Percentiles rank a stretch among this genome's conserved stretches.
Evolutionary conservation across 1,140 invertebrate species (phyloP).

Genomic region (Cecropterus lyciades): DNA sequence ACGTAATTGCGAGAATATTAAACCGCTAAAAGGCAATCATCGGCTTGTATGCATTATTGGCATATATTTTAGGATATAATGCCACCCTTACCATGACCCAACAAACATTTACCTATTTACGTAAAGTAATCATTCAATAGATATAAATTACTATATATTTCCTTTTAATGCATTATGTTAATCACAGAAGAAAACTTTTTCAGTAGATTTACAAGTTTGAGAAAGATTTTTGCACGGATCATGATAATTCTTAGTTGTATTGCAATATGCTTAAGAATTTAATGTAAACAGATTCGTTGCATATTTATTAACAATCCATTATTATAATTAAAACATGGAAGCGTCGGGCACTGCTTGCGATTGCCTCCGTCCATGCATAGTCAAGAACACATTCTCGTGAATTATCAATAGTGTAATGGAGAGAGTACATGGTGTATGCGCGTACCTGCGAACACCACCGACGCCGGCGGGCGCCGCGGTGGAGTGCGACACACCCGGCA

Average conservation of each 20-base stretch:
- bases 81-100: not conserved
- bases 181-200: too few species aligned
- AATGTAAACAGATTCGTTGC: not conserved
- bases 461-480: conserved; percentile 75
- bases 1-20: conserved; percentile 22
- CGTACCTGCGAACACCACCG: conserved; percentile 77
- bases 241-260: too few species aligned
- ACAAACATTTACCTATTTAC: conserved; percentile 1
- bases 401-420: not conserved
- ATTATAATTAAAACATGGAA: not conserved
- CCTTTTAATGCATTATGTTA: too few species aligned
- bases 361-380: not conserved
- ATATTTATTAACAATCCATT: not conserved
- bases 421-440: not conserved
- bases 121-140: not conserved
- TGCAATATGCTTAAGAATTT: too few species aligned
- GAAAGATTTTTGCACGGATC: too few species aligned
- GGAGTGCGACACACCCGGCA: conserved; percentile 76
- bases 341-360: not conserved
- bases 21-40: conserved; percentile 22
- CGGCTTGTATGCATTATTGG: conserved; percentile 22
- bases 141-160: too few species aligned
- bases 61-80: conserved; percentile 14
- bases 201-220: too few species aligned
- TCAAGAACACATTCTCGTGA: conserved; percentile 22